These are phyloP conservation scores for Solea solea DNA, from an alignment of 2,113 vertebrate genomes.

Conservation along the genomic window DNA sequence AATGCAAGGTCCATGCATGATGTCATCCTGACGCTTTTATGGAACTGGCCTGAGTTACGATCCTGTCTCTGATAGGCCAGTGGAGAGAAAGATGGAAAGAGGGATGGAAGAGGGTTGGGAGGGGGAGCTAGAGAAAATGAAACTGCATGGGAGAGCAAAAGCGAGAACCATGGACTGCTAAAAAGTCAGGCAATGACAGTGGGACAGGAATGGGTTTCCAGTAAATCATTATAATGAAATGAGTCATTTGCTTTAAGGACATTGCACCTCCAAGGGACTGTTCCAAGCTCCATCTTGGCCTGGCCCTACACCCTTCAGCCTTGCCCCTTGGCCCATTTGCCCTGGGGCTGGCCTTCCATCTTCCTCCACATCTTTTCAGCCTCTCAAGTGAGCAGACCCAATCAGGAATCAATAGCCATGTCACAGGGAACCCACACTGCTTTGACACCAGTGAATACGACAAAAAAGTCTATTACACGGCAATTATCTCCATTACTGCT, in stretches of 20 bases:
- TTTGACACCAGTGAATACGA: slow-evolving; percentile 65
- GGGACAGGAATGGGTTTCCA: slow-evolving; percentile 32
- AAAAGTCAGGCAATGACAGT: slow-evolving; percentile 49
- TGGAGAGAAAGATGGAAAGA: slow-evolving; percentile 32
- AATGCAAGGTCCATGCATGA: slow-evolving; percentile 56
- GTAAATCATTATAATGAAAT: slow-evolving; percentile 78
- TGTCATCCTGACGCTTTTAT: slow-evolving; percentile 71
- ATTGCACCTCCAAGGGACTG: slow-evolving; percentile 28
- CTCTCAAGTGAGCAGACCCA: slow-evolving; percentile 50
- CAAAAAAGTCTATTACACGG: slow-evolving; percentile 74
- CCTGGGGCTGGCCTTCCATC: slow-evolving; percentile 34
- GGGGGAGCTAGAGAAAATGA: slow-evolving; percentile 27
- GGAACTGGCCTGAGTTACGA: slow-evolving; percentile 69
- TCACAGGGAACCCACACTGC: slow-evolving; percentile 56
- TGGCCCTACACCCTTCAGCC: slow-evolving; percentile 37
- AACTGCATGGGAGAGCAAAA: slow-evolving; percentile 18
- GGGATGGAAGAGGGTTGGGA: slow-evolving; percentile 1
- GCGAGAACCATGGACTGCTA: slow-evolving; percentile 36
- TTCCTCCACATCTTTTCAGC: slow-evolving; percentile 30
- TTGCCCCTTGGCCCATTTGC: slow-evolving; percentile 50
- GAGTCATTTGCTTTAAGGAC: slow-evolving; percentile 63
- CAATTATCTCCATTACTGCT: slow-evolving; percentile 70
- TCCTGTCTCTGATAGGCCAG: slow-evolving; percentile 38
- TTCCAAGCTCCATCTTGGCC: slow-evolving; percentile 22
- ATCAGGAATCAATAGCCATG: slow-evolving; percentile 75